Base-by-base conservation (phyloP, 2,797 vertebrate species). In the Malurus splendens region DNA sequence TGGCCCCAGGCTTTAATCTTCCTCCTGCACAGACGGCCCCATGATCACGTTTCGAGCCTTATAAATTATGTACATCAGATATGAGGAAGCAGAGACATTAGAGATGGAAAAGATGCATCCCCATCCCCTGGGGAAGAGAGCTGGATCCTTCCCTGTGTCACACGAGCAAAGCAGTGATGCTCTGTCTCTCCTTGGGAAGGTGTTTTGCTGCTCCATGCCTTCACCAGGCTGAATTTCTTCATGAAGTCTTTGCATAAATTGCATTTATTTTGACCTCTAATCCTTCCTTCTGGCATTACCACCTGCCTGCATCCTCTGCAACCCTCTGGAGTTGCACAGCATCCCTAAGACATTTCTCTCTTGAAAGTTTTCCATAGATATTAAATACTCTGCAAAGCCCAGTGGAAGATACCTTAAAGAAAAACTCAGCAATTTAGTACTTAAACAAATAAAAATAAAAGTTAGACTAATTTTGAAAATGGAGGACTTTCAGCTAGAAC, bases 21-120 rank as follows among this genome's bases (percentile, higher is more conserved):
- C 71, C 67, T 78, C 57, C 56, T 67, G 70, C 82, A 64, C 90
- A 94, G 93, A 89, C 41, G 0, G 88, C 38, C 39, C 28, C 56
- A 36, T 7, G 90, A 86, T 95, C 75, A 41, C 14, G 27, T 95
- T 94, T 94, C 92, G 0, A 86, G 76, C 70, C 79, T 89, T 64
- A 57, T 95, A 82, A 94, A 95, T 95, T 92, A 96, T 95, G 92
- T 88, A 92, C 55, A 77, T 51, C 82, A 64, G 70, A 91, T 90
- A 85, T 6, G 78, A 90, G 73, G 86, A 93, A 94, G 55, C 2
- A 1, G 80, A 92, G 91, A 91, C 88, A 88, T 88, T 36, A 91
- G 91, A 91, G 90, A 95, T 62, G 77, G 91, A 95, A 94, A 94
- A 90, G 88, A 91, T 85, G 86, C 59, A 73, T 56, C 30, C 18